Percentiles rank a stretch among this genome's conserved stretches.
Evolutionary conservation across 2,797 vertebrate species (phyloP).

Genomic region (Dendrocincla fuliginosa): DNA sequence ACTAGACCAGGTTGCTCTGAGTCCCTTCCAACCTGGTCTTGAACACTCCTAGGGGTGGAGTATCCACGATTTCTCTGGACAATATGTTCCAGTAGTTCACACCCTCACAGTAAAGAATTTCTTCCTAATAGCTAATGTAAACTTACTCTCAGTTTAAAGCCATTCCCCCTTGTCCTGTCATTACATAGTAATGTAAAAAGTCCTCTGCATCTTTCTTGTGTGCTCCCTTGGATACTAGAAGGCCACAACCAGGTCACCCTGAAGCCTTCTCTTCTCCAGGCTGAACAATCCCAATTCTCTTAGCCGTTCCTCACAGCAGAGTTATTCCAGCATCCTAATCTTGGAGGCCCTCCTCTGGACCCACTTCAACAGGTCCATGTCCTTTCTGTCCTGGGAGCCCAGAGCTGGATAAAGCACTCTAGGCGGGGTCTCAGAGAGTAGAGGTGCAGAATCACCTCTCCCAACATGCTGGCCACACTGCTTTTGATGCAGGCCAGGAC

Average conservation of each 20-base stretch:
- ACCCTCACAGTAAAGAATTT: neutral
- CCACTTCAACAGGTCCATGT: neutral
- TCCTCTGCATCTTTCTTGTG: neutral
- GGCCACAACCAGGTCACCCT: accelerated
- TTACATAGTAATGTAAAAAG: neutral
- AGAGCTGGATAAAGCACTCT: neutral
- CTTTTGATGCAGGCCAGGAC: neutral
- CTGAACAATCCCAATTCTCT: neutral
- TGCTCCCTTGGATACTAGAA: neutral
- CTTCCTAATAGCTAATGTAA: neutral
- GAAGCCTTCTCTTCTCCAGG: neutral
- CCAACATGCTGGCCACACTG: accelerated
- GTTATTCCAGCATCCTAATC: neutral
- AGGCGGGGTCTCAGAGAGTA: neutral
- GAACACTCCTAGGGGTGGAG: neutral
- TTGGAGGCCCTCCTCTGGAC: neutral
- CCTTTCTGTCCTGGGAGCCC: no score
- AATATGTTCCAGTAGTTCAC: neutral
- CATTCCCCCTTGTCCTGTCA: neutral
- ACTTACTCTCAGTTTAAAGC: neutral
- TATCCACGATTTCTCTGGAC: neutral
- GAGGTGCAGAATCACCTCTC: neutral
- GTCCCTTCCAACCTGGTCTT: neutral
- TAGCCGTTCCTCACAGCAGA: neutral
- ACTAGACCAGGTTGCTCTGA: neutral